Percentiles rank a stretch among this genome's conserved stretches.
phyloP scores from a whole-genome alignment of 2,797 vertebrate species.

The Acanthopagrus latus region DNA sequence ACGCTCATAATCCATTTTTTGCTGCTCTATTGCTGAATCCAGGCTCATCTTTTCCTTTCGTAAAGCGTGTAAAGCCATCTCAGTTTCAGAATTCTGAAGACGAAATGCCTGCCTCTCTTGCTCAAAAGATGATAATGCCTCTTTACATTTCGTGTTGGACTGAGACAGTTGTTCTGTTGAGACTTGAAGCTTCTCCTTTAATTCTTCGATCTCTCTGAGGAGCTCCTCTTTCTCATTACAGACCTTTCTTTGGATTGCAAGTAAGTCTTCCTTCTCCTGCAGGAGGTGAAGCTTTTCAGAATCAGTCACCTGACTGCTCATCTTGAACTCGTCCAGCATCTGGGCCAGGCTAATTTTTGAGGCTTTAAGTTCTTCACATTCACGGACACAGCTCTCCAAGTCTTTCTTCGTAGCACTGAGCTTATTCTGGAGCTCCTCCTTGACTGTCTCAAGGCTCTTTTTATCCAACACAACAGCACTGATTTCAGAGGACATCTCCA shows the following conservation, averaged over 20 bases:
- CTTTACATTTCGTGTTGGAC: slow-evolving; percentile 73
- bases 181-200: slow-evolving; percentile 80
- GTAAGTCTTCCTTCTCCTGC: slow-evolving; percentile 90
- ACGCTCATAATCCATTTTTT: slow-evolving; percentile 83
- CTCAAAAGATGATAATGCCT: slow-evolving; percentile 75
- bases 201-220: slow-evolving; percentile 79
- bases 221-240: slow-evolving; percentile 88
- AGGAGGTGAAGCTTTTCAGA: slow-evolving; percentile 87
- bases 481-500: slow-evolving; percentile 67
- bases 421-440: slow-evolving; percentile 79
- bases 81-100: slow-evolving; percentile 78
- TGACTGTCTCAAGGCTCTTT: slow-evolving; percentile 69
- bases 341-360: slow-evolving; percentile 84
- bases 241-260: slow-evolving; percentile 83
- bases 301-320: slow-evolving; percentile 86
- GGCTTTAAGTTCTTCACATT: slow-evolving; percentile 85
- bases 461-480: slow-evolving; percentile 74
- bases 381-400: slow-evolving; percentile 73
- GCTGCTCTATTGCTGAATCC: slow-evolving; percentile 82
- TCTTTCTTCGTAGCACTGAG: slow-evolving; percentile 76
- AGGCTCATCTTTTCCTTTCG: slow-evolving; percentile 87
- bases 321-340: slow-evolving; percentile 90
- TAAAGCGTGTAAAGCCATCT: slow-evolving; percentile 83
- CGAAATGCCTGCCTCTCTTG: slow-evolving; percentile 83
- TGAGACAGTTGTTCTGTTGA: slow-evolving; percentile 73